phyloP scores from a whole-genome alignment of 2,113 vertebrate species.

The Eulemur macaco region DNA sequence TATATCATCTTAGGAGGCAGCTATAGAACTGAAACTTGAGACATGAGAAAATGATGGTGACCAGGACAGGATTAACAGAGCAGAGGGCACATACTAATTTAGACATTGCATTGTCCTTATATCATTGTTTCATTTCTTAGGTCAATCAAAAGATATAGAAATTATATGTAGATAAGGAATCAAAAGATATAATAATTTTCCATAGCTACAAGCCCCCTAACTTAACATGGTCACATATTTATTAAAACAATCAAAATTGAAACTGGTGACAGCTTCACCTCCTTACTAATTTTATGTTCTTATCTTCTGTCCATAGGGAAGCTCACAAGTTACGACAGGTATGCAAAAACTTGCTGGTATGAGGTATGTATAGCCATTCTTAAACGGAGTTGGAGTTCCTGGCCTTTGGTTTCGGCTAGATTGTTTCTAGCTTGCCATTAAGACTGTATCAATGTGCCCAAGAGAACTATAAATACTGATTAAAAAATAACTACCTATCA shows the following conservation, averaged over 20 bases:
- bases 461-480: slow-evolving; percentile 15
- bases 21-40: slow-evolving; percentile 40
- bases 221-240: background rate
- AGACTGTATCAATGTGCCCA: background rate
- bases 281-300: background rate
- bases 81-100: slow-evolving; percentile 21
- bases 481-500: slow-evolving; percentile 28
- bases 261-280: background rate
- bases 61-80: slow-evolving; percentile 18
- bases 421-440: slow-evolving; percentile 9
- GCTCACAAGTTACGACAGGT: background rate
- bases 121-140: slow-evolving; percentile 45
- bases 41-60: slow-evolving; percentile 41
- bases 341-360: background rate
- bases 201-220: background rate
- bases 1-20: slow-evolving; percentile 6
- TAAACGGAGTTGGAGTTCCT: background rate
- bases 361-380: background rate
- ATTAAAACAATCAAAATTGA: slow-evolving; percentile 33
- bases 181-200: background rate
- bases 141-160: slow-evolving; percentile 32
- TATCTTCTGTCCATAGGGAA: background rate
- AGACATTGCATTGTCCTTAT: background rate
- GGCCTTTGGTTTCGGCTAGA: background rate
- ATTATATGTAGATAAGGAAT: slow-evolving; percentile 5